A percentile compares a stretch with the other conserved stretches of the same genome.
These are phyloP conservation scores for Corythornis leucogaster DNA, from an alignment of 2,797 vertebrate genomes.

Conservation along the genomic window DNA sequence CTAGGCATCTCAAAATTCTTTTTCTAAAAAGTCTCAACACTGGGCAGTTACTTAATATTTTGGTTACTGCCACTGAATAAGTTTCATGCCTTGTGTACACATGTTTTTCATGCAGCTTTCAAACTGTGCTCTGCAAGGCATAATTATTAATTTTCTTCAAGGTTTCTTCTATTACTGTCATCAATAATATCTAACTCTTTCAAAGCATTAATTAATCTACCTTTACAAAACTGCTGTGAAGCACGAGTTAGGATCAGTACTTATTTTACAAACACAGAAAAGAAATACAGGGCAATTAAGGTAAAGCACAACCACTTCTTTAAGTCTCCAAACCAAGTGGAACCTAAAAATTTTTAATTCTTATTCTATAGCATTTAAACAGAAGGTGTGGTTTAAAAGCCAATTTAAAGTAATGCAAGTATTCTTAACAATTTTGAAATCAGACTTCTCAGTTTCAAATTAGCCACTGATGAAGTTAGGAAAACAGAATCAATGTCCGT, in stretches of 20 bases:
- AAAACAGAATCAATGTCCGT: background rate
- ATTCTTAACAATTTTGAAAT: background rate
- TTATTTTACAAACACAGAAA: background rate
- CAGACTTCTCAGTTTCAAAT: background rate
- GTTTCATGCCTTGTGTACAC: background rate
- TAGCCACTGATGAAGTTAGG: background rate
- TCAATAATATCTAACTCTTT: conserved; percentile 37
- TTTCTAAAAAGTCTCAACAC: background rate
- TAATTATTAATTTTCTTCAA: conserved; percentile 46
- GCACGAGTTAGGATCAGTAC: background rate
- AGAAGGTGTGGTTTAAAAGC: background rate
- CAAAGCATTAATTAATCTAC: conserved; percentile 25
- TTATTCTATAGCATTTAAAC: background rate
- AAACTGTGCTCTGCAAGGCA: conserved; percentile 17
- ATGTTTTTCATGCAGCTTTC: conserved; percentile 14
- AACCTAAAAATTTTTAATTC: background rate
- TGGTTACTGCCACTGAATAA: background rate
- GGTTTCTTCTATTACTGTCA: conserved; percentile 13
- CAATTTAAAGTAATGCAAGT: background rate
- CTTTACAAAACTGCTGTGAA: conserved; percentile 13
- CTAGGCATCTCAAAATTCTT: background rate
- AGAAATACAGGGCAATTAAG: background rate
- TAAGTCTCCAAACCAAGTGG: background rate
- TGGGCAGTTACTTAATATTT: background rate
- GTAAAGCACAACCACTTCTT: background rate